Percentiles rank a stretch among this genome's conserved stretches.
These are phyloP conservation scores for Oligia fasciuncula DNA, from an alignment of 2,888 invertebrate species.

Conservation along the genomic window DNA sequence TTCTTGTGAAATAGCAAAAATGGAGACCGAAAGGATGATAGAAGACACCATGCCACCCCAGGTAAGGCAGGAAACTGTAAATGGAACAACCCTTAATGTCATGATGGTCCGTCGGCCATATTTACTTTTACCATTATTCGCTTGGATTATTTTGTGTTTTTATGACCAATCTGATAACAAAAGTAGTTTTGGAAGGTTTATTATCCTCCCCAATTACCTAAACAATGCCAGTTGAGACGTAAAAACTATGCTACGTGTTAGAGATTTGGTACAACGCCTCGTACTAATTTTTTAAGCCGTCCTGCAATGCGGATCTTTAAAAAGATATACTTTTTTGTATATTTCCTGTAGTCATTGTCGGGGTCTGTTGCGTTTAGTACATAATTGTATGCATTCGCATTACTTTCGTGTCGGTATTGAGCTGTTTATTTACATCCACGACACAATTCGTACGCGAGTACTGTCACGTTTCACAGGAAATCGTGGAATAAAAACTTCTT, in stretches of 20 bases:
- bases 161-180: slow-evolving; percentile 62
- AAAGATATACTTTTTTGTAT: slow-evolving; percentile 55
- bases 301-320: slow-evolving; percentile 79
- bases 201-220: slow-evolving; percentile 25
- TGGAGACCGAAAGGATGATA: slow-evolving; percentile 97
- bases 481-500: slow-evolving; percentile 42
- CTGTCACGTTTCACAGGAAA: slow-evolving; percentile 58
- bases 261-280: slow-evolving; percentile 28
- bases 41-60: slow-evolving; percentile 91
- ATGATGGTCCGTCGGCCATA: slow-evolving; percentile 87
- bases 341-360: slow-evolving; percentile 43
- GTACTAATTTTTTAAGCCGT: slow-evolving; percentile 54
- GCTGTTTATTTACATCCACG: slow-evolving; percentile 50
- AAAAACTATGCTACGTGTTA: slow-evolving; percentile 35
- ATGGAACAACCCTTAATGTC: slow-evolving; percentile 85
- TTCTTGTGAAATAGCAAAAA: slow-evolving; percentile 93
- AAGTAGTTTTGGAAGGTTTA: slow-evolving; percentile 48
- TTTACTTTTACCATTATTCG: slow-evolving; percentile 80
- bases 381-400: slow-evolving; percentile 38
- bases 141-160: slow-evolving; percentile 78
- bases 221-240: slow-evolving; percentile 22
- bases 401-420: slow-evolving; percentile 30
- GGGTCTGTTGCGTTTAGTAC: slow-evolving; percentile 40
- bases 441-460: slow-evolving; percentile 7
- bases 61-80: slow-evolving; percentile 80